A percentile compares a stretch with the other conserved stretches of the same genome.
These are phyloP conservation scores for Chaenogobius annularis DNA, from an alignment of 2,113 vertebrate species.

Conservation along the genomic window DNA sequence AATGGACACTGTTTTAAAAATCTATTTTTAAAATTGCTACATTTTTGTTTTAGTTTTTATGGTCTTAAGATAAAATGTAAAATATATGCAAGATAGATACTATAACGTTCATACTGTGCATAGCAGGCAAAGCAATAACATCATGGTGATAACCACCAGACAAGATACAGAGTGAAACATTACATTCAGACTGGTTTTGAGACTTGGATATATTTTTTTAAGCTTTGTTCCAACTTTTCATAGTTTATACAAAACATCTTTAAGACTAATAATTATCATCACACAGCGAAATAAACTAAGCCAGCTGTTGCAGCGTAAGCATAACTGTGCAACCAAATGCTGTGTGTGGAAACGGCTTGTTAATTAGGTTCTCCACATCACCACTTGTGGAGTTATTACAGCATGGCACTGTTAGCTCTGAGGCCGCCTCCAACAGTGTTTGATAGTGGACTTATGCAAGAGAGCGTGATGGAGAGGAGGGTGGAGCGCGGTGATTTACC, in stretches of 20 bases:
- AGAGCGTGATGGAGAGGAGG: constrained; percentile 52
- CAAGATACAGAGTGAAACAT: too few species aligned
- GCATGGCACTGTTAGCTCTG: constrained; percentile 23
- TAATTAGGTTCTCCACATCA: constrained; percentile 20
- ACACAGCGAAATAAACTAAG: not conserved
- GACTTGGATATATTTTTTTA: not conserved
- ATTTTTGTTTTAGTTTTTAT: too few species aligned
- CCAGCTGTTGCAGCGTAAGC: not conserved
- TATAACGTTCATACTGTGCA: too few species aligned
- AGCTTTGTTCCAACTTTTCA: not conserved
- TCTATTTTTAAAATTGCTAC: too few species aligned
- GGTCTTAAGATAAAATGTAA: too few species aligned
- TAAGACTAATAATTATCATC: not conserved
- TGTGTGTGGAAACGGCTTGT: not conserved
- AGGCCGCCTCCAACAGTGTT: constrained; percentile 20
- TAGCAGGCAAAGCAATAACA: too few species aligned
- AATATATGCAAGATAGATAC: too few species aligned
- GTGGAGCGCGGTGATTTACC: constrained; percentile 57
- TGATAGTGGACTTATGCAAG: constrained; percentile 60
- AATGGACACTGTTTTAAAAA: too few species aligned
- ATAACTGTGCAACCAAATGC: not conserved
- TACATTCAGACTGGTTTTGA: not conserved
- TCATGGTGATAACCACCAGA: too few species aligned
- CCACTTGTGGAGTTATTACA: constrained; percentile 18
- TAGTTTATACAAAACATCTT: not conserved